Evolutionary conservation across 2,888 invertebrate species (phyloP), one percentile per base, ranked within the genome.

Genomic region (Pseudococcus longispinus): DNA sequence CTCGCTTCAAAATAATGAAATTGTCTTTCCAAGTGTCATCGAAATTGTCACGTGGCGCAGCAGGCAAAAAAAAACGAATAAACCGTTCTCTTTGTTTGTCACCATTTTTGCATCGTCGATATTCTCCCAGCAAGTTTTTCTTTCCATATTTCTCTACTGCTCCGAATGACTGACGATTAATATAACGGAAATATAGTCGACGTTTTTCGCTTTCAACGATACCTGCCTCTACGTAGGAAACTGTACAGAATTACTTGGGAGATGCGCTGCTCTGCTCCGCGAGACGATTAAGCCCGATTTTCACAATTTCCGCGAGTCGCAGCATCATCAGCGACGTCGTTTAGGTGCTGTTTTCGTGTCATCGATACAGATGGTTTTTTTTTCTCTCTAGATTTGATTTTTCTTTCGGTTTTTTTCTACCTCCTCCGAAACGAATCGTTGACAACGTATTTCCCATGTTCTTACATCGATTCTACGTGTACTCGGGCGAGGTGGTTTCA

Each of bases 21-120:
- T 80, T 80, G 77, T 80, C 77, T 80, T 80, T 77, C 20, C 42
- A 80, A 80, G 77, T 80, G 77, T 80, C 77, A 80, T 80, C 77
- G 77, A 80, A 80, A 80, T 80, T 80, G 77, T 80, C 42, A 80
- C 77, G 77, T 80, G 77, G 42, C 77, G 42, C 20, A 9, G 77
- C 32, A 9, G 37, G n/a, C 13, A 9, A 9, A 23, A 80, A 37
- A 42, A 80, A 80, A 80, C 2, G 18, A 74, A 74, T 2, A 80
- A 80, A 42, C 0, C 26, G 70, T 29, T 60, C 60, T 32, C 77
- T 80, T 80, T 80, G 77, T 80, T 80, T 80, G 77, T 80, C 77
- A 55, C 6, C 13, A 74, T 74, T 42, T 80, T 80, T 29, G 77
- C 77, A 42, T 80, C 77, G 23, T 80, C 77, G 77, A 80, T 80